Conservation (phyloP, 2,113 vertebrate genomes). For the Theristicus caerulescens region DNA sequence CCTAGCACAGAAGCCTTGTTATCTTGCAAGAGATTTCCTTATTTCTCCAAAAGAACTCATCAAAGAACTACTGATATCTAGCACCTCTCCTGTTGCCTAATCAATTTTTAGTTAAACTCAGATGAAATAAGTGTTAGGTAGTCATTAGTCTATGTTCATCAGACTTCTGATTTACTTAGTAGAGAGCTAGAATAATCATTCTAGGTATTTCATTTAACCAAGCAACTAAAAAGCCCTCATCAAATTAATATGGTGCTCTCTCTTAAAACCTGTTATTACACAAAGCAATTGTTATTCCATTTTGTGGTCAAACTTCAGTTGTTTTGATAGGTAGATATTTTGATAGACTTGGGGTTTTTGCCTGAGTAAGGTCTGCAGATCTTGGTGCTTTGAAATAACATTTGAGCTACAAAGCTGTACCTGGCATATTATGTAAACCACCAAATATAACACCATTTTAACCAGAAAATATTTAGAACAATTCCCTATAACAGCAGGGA, state of each 20-base stretch:
- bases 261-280: not conserved
- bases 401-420: not conserved
- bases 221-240: not conserved
- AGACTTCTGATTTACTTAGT: not conserved
- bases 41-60: not conserved
- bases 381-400: not conserved
- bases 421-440: conserved; percentile 19
- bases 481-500: not conserved
- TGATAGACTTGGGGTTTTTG: not conserved
- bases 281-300: not conserved
- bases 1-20: not conserved
- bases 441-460: conserved; percentile 13
- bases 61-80: not conserved
- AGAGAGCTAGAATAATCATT: not conserved
- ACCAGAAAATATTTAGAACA: conserved; percentile 30
- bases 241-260: not conserved
- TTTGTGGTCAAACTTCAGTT: not conserved
- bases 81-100: not conserved
- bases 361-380: not conserved
- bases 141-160: not conserved
- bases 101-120: not conserved
- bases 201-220: not conserved
- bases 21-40: not conserved
- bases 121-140: not conserved
- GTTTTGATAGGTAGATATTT: not conserved